A percentile compares a stretch with the other conserved stretches of the same genome.
Evolutionary conservation across 2,797 vertebrate species (phyloP).

Genomic region (Sebastes itinus): DNA sequence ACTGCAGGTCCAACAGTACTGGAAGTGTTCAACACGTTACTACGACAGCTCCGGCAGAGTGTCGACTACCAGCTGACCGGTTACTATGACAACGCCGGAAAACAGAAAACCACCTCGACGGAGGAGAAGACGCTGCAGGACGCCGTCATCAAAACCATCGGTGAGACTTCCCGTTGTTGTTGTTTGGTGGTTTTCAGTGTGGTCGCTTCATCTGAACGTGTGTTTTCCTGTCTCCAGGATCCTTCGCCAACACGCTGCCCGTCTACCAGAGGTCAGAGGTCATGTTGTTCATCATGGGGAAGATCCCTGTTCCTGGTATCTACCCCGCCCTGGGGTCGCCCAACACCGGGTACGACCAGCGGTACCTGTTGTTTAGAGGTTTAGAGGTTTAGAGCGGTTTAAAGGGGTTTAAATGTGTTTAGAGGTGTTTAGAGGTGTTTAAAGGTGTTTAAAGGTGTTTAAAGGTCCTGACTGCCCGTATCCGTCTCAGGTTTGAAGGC

Average conservation of each 20-base stretch:
- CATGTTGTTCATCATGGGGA: slow-evolving; percentile 96
- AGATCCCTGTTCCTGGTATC: slow-evolving; percentile 89
- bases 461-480: neutral
- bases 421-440: no score
- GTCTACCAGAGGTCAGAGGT: slow-evolving; percentile 94
- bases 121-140: slow-evolving; percentile 91
- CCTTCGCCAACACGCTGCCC: slow-evolving; percentile 91
- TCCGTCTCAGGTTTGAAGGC: slow-evolving; percentile 84
- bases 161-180: slow-evolving; percentile 58
- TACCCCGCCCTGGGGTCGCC: slow-evolving; percentile 85
- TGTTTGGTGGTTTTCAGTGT: rapidly evolving
- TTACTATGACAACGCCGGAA: slow-evolving; percentile 80
- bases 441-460: no score
- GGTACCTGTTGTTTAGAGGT: no score
- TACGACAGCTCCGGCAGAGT: slow-evolving; percentile 90
- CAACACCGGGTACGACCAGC: slow-evolving; percentile 80
- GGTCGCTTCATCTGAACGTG: neutral
- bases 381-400: no score
- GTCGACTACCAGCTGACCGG: slow-evolving; percentile 91
- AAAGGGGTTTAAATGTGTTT: no score
- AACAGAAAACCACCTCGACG: slow-evolving; percentile 74
- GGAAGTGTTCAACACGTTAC: slow-evolving; percentile 91
- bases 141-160: slow-evolving; percentile 90
- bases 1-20: slow-evolving; percentile 88
- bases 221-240: slow-evolving; percentile 73